Base-by-base conservation (phyloP, 2,797 vertebrate genomes). In the Sebastes itinus region DNA sequence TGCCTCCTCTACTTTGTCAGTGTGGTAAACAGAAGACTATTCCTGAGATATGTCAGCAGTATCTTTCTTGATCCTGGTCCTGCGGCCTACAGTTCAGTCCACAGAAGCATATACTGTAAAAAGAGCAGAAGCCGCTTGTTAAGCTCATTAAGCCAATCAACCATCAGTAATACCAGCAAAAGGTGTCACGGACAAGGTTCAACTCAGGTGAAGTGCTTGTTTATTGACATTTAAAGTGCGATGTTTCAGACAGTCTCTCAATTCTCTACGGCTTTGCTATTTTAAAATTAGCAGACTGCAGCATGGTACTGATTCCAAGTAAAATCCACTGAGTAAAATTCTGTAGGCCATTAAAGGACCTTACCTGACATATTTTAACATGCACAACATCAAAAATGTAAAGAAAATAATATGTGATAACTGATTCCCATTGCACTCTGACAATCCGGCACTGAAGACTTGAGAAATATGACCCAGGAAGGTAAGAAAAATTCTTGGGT, bases 81-180 rank as follows among this genome's bases (percentile, higher is more conserved):
- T 60, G 13, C 35, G 65, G 38, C 69, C 76, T 75, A 65, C 12
- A 66, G 22, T 33, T 87, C 84, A 68, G 63, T 27, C 72, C 33
- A 22, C 59, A 35, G 70, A 72, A 11, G 14, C 62, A 60, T 68
- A 72, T 85, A 70, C 91, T 92, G 91, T 81, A 76, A 83, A 86
- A 71, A 82, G 72, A 91, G 80, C 75, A 92, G 67, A 87, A 85
- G 75, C 28, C 3, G 1, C 68, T 70, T 62, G 75, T 16, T 91
- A 88, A 93, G 84, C 90, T 87, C 63, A 72, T 85, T 90, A 92
- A 84, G 69, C 69, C 68, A 80, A 82, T 91, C 84, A 87, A 33
- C 64, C 11, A 28, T 54, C n/a, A 54, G 66, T 81, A 83, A 87
- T 69, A 69, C 77, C 77, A 70, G 22, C 61, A 54, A 65, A 35